These are phyloP conservation scores for Toxonevra muliebris DNA, from an alignment of 2,888 invertebrate species.

Conservation along the genomic window DNA sequence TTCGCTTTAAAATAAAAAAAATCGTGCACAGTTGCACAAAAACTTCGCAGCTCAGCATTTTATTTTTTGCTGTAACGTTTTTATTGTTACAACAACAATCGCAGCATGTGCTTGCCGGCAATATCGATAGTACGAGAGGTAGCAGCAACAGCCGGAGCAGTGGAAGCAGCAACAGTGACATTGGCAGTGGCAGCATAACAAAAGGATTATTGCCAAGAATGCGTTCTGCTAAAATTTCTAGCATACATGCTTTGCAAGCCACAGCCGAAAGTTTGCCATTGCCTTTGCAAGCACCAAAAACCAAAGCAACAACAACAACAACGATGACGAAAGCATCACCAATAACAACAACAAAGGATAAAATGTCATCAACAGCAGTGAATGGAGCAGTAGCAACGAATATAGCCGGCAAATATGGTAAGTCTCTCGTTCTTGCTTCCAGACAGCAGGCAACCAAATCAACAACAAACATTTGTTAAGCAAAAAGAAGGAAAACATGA, in stretches of 20 bases:
- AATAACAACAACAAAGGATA: not conserved
- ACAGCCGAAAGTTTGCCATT: slow-evolving; percentile 39
- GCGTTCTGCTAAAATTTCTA: slow-evolving; percentile 43
- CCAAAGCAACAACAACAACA: slow-evolving; percentile 9
- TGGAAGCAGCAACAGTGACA: slow-evolving; percentile 34
- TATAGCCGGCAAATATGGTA: slow-evolving; percentile 35
- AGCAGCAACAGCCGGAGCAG: slow-evolving; percentile 12
- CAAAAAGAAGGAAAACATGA: slow-evolving; percentile 22
- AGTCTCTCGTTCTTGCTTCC: no score
- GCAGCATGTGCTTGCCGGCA: slow-evolving; percentile 40
- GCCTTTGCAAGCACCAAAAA: slow-evolving; percentile 20
- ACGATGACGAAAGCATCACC: slow-evolving; percentile 11
- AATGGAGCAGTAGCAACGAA: slow-evolving; percentile 11
- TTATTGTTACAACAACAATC: slow-evolving; percentile 39
- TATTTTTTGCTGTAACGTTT: slow-evolving; percentile 33
- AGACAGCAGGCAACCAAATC: no score
- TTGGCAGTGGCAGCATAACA: not conserved
- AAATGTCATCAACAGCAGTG: slow-evolving; percentile 10
- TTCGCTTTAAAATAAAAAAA: slow-evolving; percentile 25
- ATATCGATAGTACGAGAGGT: slow-evolving; percentile 19
- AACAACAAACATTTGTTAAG: no score
- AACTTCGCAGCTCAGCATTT: not conserved
- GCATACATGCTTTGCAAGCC: slow-evolving; percentile 41
- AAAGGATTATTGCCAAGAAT: slow-evolving; percentile 41
- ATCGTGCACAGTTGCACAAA: slow-evolving; percentile 16